phyloP scores from a whole-genome alignment of 2,113 vertebrate genomes.

The Daubentonia madagascariensis region DNA sequence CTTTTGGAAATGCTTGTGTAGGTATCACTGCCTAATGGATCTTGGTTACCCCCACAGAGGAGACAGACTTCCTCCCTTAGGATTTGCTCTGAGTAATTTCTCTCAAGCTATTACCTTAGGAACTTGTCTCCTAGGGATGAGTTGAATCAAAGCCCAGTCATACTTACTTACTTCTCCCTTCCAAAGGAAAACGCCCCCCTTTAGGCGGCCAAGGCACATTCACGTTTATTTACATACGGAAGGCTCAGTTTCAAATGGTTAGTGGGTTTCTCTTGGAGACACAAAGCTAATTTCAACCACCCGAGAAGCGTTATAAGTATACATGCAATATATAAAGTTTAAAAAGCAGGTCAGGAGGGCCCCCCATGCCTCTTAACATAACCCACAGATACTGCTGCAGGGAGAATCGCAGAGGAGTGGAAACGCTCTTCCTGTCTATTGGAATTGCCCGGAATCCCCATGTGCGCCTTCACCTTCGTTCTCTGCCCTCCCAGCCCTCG shows the following conservation, averaged over 20 bases:
- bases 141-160: not conserved
- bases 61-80: not conserved
- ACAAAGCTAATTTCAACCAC: conserved; percentile 11
- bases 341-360: not conserved
- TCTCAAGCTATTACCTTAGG: conserved; percentile 22
- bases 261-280: not conserved
- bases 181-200: not conserved
- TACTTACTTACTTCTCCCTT: conserved; percentile 9
- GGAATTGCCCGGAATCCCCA: too few species aligned
- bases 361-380: not conserved
- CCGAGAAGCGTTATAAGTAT: not conserved
- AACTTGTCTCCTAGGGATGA: not conserved
- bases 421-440: not conserved
- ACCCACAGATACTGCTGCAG: not conserved
- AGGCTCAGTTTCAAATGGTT: not conserved
- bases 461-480: not conserved
- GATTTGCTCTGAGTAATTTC: conserved; percentile 2
- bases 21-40: not conserved
- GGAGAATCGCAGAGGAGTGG: not conserved
- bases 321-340: not conserved
- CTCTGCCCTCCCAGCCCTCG: not conserved
- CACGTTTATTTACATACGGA: not conserved
- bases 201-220: not conserved
- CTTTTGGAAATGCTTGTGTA: not conserved
- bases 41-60: not conserved